These are phyloP conservation scores for Hyperoodon ampullatus DNA, from an alignment of 2,113 vertebrate species.

Conservation along the genomic window DNA sequence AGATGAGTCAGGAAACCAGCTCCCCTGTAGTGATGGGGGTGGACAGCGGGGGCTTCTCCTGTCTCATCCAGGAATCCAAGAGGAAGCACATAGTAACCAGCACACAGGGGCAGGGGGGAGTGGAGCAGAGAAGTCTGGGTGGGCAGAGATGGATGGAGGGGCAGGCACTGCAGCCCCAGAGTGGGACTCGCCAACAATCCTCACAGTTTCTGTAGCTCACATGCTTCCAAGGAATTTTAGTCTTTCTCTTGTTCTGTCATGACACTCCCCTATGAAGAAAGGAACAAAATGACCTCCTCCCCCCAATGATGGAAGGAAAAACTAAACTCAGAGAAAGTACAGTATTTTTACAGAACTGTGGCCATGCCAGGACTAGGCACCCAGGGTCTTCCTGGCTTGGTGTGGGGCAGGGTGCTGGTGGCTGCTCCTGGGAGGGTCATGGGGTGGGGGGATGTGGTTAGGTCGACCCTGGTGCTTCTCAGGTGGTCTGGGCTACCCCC, in stretches of 20 bases:
- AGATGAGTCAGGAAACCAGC: neutral
- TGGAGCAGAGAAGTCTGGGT: neutral
- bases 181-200: neutral
- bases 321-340: neutral
- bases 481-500: neutral
- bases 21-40: neutral
- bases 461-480: neutral
- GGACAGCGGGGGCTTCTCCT: neutral
- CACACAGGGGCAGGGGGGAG: too few species aligned
- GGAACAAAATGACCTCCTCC: neutral
- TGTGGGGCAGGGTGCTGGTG: neutral
- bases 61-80: neutral
- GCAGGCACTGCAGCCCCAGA: neutral
- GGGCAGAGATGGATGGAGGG: neutral
- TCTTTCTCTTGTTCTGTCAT: neutral
- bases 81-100: neutral
- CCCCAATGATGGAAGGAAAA: neutral
- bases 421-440: too few species aligned
- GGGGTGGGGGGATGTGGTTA: too few species aligned
- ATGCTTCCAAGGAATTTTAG: neutral
- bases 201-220: neutral
- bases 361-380: too few species aligned
- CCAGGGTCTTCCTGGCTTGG: neutral
- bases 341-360: neutral
- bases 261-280: neutral